Evolutionary conservation across 53 echinoderm and acorn worm genomes (phyloP).

Genomic region (Hippasteria phrygiana): DNA sequence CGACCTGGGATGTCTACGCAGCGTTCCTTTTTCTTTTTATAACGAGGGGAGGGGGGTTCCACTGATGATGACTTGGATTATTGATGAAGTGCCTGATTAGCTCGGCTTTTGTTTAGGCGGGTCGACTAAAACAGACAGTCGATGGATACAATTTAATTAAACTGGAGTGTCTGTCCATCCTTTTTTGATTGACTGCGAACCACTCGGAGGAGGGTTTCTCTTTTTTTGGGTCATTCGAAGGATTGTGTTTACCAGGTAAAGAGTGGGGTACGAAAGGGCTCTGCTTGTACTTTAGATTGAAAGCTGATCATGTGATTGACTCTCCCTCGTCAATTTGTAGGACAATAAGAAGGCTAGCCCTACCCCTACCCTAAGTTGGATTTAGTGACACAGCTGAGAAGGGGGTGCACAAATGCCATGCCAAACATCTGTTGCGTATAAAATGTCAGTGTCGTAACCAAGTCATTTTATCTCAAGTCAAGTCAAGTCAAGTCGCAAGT

Average conservation of each 20-base stretch:
- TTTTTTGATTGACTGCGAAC: constrained; percentile 53
- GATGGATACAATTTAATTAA: constrained; percentile 64
- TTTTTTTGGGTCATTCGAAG: not conserved
- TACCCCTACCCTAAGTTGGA: no score
- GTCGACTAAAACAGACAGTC: constrained; percentile 33
- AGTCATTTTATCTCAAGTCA: no score
- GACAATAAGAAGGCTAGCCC: no score
- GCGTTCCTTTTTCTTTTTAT: not conserved
- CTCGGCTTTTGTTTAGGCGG: constrained; percentile 36
- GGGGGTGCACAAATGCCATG: no score
- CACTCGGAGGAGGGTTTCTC: not conserved
- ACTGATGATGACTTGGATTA: not conserved
- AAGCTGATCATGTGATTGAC: not conserved
- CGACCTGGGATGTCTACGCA: not conserved
- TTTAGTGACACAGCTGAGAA: no score
- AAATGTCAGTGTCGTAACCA: no score
- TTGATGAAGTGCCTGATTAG: constrained; percentile 59
- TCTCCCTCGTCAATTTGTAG: no score
- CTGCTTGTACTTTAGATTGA: constrained; percentile 21
- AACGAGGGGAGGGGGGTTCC: not conserved
- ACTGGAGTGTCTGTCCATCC: constrained; percentile 29
- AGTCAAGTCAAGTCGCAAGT: no score
- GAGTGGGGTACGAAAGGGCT: not conserved
- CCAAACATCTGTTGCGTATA: no score
- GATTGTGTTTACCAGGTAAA: constrained; percentile 8